Evolutionary conservation across 2,797 vertebrate genomes (phyloP).

Genomic region (Pampus argenteus): DNA sequence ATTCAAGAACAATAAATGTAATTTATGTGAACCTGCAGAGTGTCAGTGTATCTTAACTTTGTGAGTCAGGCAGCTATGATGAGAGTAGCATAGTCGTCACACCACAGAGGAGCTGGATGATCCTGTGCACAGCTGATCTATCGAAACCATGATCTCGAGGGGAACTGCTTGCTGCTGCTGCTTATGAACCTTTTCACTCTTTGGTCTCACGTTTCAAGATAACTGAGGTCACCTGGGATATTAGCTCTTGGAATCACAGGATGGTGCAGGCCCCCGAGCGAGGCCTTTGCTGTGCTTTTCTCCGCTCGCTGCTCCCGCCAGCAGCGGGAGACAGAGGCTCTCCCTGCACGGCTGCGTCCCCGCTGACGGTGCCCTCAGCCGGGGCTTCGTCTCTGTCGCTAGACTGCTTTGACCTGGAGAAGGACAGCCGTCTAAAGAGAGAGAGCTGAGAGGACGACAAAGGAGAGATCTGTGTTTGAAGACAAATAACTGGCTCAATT

Average conservation of each 20-base stretch:
- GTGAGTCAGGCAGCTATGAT: not conserved
- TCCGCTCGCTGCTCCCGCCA: slow-evolving; percentile 57
- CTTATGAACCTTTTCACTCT: slow-evolving; percentile 4
- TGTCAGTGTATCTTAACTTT: too few relatives aligned
- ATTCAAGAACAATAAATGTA: too few relatives aligned
- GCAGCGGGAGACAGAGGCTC: slow-evolving; percentile 13
- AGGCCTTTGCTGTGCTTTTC: slow-evolving; percentile 48
- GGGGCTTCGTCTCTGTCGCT: slow-evolving; percentile 30
- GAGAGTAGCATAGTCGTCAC: too few relatives aligned
- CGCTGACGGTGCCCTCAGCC: not conserved
- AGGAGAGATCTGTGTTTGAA: not conserved
- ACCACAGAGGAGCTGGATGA: slow-evolving; percentile 1
- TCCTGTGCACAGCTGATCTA: too few relatives aligned
- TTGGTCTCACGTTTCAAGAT: not conserved
- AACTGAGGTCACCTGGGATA: slow-evolving; percentile 1
- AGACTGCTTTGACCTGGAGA: slow-evolving; percentile 62
- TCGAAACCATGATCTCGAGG: not conserved
- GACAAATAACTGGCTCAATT: too few relatives aligned
- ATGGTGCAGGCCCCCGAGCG: slow-evolving; percentile 87
- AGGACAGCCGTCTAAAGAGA: slow-evolving; percentile 87
- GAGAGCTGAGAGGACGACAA: slow-evolving; percentile 82
- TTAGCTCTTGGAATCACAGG: slow-evolving; percentile 76
- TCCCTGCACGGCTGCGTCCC: slow-evolving; percentile 14
- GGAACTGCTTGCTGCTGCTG: not conserved
- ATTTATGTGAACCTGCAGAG: too few relatives aligned